phyloP scores from a whole-genome alignment of 2,113 vertebrate genomes.

The Harpagus bidentatus region DNA sequence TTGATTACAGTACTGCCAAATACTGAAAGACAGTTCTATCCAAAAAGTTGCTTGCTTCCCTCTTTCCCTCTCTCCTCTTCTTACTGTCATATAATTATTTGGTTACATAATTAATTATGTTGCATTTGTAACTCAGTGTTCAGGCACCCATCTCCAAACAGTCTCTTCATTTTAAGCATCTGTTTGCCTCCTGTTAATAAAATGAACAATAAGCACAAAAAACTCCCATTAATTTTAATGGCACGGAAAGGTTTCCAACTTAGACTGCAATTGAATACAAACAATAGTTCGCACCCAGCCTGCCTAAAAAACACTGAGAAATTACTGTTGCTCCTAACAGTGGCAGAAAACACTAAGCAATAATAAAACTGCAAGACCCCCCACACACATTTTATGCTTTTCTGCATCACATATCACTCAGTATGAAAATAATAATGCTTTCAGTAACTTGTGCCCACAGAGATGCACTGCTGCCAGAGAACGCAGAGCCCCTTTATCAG shows the following conservation, averaged over 20 bases:
- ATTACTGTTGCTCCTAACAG: too few species aligned
- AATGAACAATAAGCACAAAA: not conserved
- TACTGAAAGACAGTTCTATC: not conserved
- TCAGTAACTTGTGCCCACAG: not conserved
- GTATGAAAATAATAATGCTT: not conserved
- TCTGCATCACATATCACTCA: not conserved
- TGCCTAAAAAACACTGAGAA: not conserved
- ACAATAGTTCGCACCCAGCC: not conserved
- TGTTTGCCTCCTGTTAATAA: not conserved
- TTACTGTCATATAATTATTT: not conserved
- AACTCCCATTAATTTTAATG: not conserved
- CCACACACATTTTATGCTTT: not conserved
- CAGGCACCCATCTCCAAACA: not conserved
- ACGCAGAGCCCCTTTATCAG: not conserved
- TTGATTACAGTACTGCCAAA: not conserved
- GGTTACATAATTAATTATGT: not conserved
- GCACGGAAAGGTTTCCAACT: not conserved
- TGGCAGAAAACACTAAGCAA: too few species aligned
- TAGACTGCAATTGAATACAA: not conserved
- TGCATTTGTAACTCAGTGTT: not conserved
- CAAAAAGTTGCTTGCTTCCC: not conserved
- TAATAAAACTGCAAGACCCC: not conserved
- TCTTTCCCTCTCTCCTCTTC: not conserved
- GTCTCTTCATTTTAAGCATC: not conserved
- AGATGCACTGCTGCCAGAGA: fast-evolving